A percentile compares a stretch with the other conserved stretches of the same genome.
Evolutionary conservation across 2,888 invertebrate genomes (phyloP).

Genomic region (Eristalis intricaria): DNA sequence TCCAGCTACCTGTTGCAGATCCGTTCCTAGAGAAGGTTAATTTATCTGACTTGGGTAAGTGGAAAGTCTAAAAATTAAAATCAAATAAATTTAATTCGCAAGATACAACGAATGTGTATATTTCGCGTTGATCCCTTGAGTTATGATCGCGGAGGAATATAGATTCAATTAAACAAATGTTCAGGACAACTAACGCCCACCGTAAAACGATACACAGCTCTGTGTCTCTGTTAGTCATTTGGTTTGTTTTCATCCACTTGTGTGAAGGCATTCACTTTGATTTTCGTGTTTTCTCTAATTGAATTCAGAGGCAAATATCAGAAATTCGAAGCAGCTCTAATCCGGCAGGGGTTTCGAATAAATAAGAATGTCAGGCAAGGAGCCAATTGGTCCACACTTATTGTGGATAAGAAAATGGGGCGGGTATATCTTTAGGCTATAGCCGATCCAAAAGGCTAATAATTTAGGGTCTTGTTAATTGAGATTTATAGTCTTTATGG

Average conservation of each 20-base stretch:
- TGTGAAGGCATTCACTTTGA: conserved; percentile 8
- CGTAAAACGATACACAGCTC: neutral
- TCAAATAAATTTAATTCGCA: neutral
- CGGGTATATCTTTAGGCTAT: neutral
- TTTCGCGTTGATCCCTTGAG: neutral
- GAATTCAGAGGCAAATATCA: conserved; percentile 11
- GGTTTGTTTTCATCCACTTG: conserved; percentile 1
- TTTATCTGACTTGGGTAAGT: conserved; percentile 89
- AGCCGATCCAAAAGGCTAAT: neutral
- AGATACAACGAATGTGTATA: neutral
- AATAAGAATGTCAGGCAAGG: conserved; percentile 38
- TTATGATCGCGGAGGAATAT: neutral
- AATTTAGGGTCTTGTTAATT: neutral
- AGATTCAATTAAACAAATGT: neutral
- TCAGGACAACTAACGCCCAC: conserved; percentile 1
- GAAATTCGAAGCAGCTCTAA: conserved; percentile 20
- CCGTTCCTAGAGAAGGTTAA: conserved; percentile 94
- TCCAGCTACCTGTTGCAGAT: conserved; percentile 94
- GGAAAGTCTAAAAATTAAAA: neutral
- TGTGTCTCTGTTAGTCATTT: conserved; percentile 14
- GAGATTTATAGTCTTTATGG: neutral
- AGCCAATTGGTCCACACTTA: conserved; percentile 52
- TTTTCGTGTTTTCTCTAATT: conserved; percentile 31
- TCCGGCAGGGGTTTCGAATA: conserved; percentile 27
- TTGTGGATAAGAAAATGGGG: conserved; percentile 29